Percentiles rank a stretch among this genome's conserved stretches.
Conservation (phyloP, 2,113 vertebrate species). For the Myrmecophaga tridactyla region DNA sequence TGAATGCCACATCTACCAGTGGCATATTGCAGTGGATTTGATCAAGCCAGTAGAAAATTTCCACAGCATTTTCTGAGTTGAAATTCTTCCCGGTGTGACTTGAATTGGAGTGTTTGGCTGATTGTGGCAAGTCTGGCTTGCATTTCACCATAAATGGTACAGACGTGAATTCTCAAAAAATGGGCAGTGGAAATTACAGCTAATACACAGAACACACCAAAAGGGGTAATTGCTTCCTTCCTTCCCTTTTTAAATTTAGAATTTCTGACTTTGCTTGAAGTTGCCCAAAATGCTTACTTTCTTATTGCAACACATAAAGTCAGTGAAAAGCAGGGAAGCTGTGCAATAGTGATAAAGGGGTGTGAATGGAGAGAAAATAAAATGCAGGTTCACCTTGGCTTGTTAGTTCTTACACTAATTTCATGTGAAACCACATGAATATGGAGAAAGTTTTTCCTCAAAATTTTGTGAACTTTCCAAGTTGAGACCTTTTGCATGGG, state of each 20-base stretch:
- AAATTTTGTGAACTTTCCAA: not conserved
- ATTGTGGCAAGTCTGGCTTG: slow-evolving; percentile 68
- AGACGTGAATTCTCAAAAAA: slow-evolving; percentile 67
- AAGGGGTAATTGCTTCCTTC: slow-evolving; percentile 59
- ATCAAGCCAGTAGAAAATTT: slow-evolving; percentile 66
- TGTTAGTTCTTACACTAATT: not conserved
- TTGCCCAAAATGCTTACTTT: slow-evolving; percentile 44
- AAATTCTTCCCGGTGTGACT: slow-evolving; percentile 76
- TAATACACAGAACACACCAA: slow-evolving; percentile 60
- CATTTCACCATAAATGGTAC: slow-evolving; percentile 76
- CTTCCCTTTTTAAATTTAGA: slow-evolving; percentile 52
- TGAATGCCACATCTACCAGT: not conserved
- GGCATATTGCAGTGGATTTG: slow-evolving; percentile 1
- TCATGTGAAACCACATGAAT: not conserved
- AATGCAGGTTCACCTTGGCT: not conserved
- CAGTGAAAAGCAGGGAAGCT: slow-evolving; percentile 34
- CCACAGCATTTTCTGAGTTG: slow-evolving; percentile 52
- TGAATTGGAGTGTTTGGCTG: slow-evolving; percentile 73
- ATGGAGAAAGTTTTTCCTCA: not conserved
- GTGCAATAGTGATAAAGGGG: not conserved
- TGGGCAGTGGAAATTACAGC: slow-evolving; percentile 71
- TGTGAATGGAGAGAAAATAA: slow-evolving; percentile 18
- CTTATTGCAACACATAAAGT: slow-evolving; percentile 17
- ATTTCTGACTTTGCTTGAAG: slow-evolving; percentile 44
- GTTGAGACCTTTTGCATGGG: not conserved